Evolutionary conservation across 2,888 invertebrate species (phyloP).

Genomic region (Cybosia mesomella): DNA sequence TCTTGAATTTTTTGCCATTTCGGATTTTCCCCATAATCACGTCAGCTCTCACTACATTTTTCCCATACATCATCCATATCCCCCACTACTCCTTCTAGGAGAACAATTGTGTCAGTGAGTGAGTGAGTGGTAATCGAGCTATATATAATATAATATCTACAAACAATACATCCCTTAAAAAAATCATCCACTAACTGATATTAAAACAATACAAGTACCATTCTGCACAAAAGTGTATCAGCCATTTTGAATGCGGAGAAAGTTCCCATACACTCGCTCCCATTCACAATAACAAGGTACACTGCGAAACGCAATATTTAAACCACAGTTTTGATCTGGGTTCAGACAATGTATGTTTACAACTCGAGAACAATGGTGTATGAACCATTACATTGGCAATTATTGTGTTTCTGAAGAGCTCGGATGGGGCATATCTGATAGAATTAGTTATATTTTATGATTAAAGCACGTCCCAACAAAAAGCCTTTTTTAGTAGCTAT

Average conservation of each 20-base stretch:
- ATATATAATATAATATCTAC: no score
- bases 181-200: background rate
- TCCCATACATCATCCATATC: no score
- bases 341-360: constrained; percentile 41
- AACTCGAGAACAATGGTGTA: constrained; percentile 41
- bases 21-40: no score
- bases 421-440: constrained; percentile 20
- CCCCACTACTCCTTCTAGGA: no score
- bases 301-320: constrained; percentile 27
- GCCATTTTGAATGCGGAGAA: constrained; percentile 17
- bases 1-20: no score
- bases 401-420: constrained; percentile 20
- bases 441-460: constrained; percentile 20
- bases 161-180: background rate
- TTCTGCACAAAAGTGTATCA: background rate
- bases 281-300: constrained; percentile 21
- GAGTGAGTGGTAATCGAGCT: no score
- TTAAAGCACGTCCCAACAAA: background rate
- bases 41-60: no score
- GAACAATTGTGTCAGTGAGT: no score
- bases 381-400: constrained; percentile 24
- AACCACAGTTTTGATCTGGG: constrained; percentile 25
- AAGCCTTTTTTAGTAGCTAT: background rate
- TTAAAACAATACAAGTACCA: background rate
- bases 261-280: constrained; percentile 19